A percentile compares a stretch with the other conserved stretches of the same genome.
These are phyloP conservation scores for Papilio aristodemus DNA, from an alignment of 1,140 invertebrate genomes.

Conservation along the genomic window DNA sequence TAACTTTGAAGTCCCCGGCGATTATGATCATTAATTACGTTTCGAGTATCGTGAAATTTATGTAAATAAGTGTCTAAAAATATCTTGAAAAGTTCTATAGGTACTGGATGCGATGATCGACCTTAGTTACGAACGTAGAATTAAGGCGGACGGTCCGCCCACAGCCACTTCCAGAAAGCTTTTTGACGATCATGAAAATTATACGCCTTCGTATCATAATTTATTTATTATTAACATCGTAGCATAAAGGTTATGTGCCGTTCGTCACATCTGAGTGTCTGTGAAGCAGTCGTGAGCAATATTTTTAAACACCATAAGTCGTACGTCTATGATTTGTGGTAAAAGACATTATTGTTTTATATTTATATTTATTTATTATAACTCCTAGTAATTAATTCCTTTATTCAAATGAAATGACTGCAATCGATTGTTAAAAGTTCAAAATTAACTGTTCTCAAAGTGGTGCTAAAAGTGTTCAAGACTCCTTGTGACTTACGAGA, in stretches of 20 bases:
- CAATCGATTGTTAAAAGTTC: too few relatives aligned
- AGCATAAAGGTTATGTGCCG: background rate
- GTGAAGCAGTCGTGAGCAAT: too few relatives aligned
- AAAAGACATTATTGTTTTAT: too few relatives aligned
- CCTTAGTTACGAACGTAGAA: background rate
- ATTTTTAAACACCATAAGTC: too few relatives aligned
- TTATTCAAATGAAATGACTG: too few relatives aligned
- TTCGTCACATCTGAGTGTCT: background rate
- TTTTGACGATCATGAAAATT: background rate
- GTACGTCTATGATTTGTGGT: too few relatives aligned
- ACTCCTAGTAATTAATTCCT: too few relatives aligned
- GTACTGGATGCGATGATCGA: background rate
- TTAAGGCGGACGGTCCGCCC: background rate
- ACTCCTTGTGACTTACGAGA: slow-evolving; percentile 35
- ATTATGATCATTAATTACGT: too few relatives aligned
- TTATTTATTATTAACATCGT: background rate
- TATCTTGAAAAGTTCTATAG: background rate
- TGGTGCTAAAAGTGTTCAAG: slow-evolving; percentile 41
- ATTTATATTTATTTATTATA: too few relatives aligned
- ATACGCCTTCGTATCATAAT: background rate
- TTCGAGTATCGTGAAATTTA: too few relatives aligned
- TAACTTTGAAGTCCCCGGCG: too few relatives aligned
- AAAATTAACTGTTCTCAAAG: slow-evolving; percentile 26
- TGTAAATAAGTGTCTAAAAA: background rate
- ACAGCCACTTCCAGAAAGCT: background rate